These are phyloP conservation scores for Drosophila bifasciata DNA, from an alignment of 1,140 invertebrate species.

Conservation along the genomic window DNA sequence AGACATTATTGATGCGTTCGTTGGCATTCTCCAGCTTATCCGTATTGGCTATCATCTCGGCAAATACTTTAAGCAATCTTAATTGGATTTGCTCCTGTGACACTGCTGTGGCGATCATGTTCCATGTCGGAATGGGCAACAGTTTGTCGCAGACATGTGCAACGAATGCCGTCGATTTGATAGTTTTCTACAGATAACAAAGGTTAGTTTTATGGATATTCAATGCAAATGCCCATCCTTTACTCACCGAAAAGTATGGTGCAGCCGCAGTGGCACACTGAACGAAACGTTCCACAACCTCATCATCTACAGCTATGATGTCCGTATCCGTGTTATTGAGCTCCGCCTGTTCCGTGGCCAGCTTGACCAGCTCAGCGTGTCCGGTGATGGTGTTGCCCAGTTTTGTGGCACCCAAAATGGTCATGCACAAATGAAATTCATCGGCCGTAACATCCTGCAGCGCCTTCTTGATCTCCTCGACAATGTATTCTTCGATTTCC, in stretches of 20 bases:
- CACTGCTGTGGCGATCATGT: conserved; percentile 85
- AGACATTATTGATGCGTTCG: conserved; percentile 90
- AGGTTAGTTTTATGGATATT: conserved; percentile 40
- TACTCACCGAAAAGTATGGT: conserved; percentile 94
- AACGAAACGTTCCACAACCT: conserved; percentile 91
- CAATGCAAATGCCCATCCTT: background rate
- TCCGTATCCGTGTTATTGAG: conserved; percentile 89
- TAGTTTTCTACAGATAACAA: conserved; percentile 89
- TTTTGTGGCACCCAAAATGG: conserved; percentile 91
- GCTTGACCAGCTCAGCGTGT: conserved; percentile 93
- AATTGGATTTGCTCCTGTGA: conserved; percentile 90
- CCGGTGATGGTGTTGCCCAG: conserved; percentile 92
- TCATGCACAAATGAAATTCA: conserved; percentile 96
- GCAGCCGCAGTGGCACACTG: conserved; percentile 93
- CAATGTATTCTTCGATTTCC: conserved; percentile 94
- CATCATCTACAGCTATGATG: conserved; percentile 90
- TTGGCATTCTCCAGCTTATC: conserved; percentile 90
- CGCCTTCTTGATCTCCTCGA: conserved; percentile 94
- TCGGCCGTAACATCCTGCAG: conserved; percentile 95
- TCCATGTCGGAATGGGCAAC: conserved; percentile 87
- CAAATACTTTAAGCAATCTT: conserved; percentile 93
- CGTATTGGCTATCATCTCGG: conserved; percentile 91
- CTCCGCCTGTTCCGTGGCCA: conserved; percentile 93
- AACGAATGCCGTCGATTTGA: conserved; percentile 94
- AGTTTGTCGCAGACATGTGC: conserved; percentile 94